Percentiles rank a stretch among this genome's conserved stretches.
Evolutionary conservation across 1,140 invertebrate genomes (phyloP).

Genomic region (Drosophila ambigua): DNA sequence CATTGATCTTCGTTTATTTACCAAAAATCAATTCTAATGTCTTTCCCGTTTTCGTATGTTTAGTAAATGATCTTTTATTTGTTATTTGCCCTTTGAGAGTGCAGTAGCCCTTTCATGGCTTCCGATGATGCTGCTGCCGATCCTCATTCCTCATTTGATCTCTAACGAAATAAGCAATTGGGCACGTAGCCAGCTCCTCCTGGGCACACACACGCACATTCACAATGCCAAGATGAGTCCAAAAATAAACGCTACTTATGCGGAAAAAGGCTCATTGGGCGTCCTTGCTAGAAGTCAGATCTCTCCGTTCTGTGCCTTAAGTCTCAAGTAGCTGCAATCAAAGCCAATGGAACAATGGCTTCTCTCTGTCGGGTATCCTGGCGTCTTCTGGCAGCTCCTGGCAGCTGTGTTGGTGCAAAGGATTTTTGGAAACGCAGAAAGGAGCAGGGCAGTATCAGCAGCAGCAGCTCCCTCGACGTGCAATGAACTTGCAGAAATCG

Average conservation of each 20-base stretch:
- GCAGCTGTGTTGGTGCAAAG: constrained; percentile 73
- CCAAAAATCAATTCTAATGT: background rate
- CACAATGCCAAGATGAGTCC: constrained; percentile 61
- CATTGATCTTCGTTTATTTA: constrained; percentile 14
- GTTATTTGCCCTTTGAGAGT: constrained; percentile 8
- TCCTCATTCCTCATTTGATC: constrained; percentile 40
- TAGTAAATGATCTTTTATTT: constrained; percentile 27
- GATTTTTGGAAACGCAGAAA: constrained; percentile 37
- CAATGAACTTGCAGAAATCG: constrained; percentile 61
- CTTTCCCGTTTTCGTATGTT: constrained; percentile 1
- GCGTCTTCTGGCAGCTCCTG: constrained; percentile 17
- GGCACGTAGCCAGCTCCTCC: constrained; percentile 58
- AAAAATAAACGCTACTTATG: constrained; percentile 74
- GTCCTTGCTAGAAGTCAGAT: constrained; percentile 33
- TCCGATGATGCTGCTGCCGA: constrained; percentile 33
- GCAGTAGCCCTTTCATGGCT: constrained; percentile 31
- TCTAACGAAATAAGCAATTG: constrained; percentile 58
- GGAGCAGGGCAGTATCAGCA: constrained; percentile 7
- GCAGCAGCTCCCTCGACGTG: constrained; percentile 17
- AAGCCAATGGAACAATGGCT: constrained; percentile 52
- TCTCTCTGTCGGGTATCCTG: constrained; percentile 20
- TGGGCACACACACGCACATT: constrained; percentile 23
- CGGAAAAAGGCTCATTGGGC: constrained; percentile 54
- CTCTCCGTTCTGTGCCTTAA: background rate
- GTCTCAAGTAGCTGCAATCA: constrained; percentile 73